Evolutionary conservation across 2,113 vertebrate species (phyloP), one percentile per base, ranked within the genome.

Genomic region (Daboia siamensis): DNA sequence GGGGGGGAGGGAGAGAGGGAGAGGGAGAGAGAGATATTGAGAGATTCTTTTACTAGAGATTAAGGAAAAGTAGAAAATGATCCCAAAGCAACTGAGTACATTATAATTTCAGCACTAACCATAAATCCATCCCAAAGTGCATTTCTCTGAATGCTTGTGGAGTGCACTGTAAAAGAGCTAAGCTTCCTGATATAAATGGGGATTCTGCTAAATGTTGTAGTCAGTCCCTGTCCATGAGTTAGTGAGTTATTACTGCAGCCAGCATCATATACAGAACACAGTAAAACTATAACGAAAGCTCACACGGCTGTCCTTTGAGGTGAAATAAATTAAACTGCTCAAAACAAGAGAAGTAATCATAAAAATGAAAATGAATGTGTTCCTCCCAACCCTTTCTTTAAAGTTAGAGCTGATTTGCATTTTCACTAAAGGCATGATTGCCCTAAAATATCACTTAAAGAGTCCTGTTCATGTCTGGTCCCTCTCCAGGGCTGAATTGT

Each of bases 21-120:
- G 54, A 55, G 54, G 17, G 54, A 55, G 54, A 56, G 55, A 4
- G 55, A 56, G 55, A 39, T 1, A 39, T n/a, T n/a, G 39, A 56
- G 55, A 56, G n/a, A 46, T 86, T 55, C 74, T 92, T 92, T 90
- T 85, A 92, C 88, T 90, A 92, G 92, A 86, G 86, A 93, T 91
- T 88, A 93, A 93, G 87, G 90, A 33, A 86, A 80, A 74, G 74
- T 93, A 90, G 29, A 88, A 90, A 57, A 80, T 6, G 39, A 90
- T 46, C 74, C 52, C 89, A 51, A 39, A 1, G 21, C 90, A 90
- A 80, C 92, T 33, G 61, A 90, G 24, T 74, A 29, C 48, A 54
- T 39, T 91, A 80, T 84, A 93, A 93, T 33, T 93, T 80, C 89
- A 91, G 90, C 90, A 59, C 48, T 90, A 90, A 39, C 90, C 52